Conservation (phyloP, 2,113 vertebrate genomes). For the Dipodomys ordii region DNA sequence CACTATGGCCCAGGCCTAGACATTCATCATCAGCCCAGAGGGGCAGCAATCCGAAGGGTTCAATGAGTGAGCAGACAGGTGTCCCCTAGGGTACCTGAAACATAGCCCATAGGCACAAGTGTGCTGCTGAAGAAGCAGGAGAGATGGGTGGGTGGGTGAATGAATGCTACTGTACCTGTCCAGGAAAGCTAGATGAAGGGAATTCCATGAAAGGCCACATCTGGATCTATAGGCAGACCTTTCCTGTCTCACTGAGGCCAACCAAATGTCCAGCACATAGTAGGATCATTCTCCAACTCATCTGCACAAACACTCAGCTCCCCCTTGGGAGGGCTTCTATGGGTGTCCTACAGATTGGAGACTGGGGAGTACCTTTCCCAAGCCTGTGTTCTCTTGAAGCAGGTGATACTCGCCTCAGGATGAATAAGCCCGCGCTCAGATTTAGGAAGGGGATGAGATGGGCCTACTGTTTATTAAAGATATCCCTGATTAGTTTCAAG, state of each 20-base stretch:
- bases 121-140: not conserved
- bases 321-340: not conserved
- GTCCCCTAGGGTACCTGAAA: not conserved
- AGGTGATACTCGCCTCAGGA: not conserved
- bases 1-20: not conserved
- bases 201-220: fast-evolving
- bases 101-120: fast-evolving
- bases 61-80: not conserved
- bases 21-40: not conserved
- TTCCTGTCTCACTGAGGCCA: not conserved
- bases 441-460: not conserved
- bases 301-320: fast-evolving
- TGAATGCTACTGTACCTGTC: fast-evolving
- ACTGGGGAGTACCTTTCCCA: fast-evolving
- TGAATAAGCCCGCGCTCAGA: not conserved
- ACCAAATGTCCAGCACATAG: fast-evolving
- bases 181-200: not conserved
- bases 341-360: no score
- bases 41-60: no score
- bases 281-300: fast-evolving
- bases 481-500: not conserved
- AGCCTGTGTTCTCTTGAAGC: not conserved
- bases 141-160: no score
- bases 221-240: no score
- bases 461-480: not conserved